phyloP scores from a whole-genome alignment of 2,797 vertebrate genomes.

The Spondyliosoma cantharus region DNA sequence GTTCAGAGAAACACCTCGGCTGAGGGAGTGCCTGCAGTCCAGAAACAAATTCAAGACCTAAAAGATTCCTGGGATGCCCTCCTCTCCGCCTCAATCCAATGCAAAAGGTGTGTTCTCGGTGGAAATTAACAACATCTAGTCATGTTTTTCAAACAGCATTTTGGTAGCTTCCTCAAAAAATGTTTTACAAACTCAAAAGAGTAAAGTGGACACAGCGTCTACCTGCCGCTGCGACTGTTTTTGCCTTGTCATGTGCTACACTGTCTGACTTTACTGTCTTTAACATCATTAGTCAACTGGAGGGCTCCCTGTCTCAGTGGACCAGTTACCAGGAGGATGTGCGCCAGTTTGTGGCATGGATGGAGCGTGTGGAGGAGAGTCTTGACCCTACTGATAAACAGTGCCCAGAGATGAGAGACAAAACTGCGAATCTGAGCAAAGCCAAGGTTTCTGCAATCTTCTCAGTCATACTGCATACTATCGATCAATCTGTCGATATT shows the following conservation, averaged over 20 bases:
- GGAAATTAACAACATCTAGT: not conserved
- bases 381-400: slow-evolving; percentile 88
- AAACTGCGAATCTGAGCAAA: slow-evolving; percentile 90
- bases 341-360: slow-evolving; percentile 91
- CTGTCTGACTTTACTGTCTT: slow-evolving; percentile 26
- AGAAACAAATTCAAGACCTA: slow-evolving; percentile 90
- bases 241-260: not conserved
- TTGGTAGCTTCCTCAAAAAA: not conserved
- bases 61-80: slow-evolving; percentile 95
- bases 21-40: slow-evolving; percentile 89
- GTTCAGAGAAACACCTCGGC: slow-evolving; percentile 95
- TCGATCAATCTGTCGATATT: too few species aligned
- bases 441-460: slow-evolving; percentile 87
- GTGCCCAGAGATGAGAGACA: slow-evolving; percentile 92
- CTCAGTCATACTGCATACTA: not conserved
- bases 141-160: not conserved
- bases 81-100: slow-evolving; percentile 91
- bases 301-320: slow-evolving; percentile 96
- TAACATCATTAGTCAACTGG: slow-evolving; percentile 88
- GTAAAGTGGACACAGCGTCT: not conserved
- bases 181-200: not conserved
- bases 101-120: slow-evolving; percentile 89
- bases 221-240: not conserved
- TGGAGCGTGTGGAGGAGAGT: slow-evolving; percentile 90
- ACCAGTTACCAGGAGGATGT: slow-evolving; percentile 98